Conservation (phyloP, 2,797 vertebrate species). For the Champsocephalus esox region DNA sequence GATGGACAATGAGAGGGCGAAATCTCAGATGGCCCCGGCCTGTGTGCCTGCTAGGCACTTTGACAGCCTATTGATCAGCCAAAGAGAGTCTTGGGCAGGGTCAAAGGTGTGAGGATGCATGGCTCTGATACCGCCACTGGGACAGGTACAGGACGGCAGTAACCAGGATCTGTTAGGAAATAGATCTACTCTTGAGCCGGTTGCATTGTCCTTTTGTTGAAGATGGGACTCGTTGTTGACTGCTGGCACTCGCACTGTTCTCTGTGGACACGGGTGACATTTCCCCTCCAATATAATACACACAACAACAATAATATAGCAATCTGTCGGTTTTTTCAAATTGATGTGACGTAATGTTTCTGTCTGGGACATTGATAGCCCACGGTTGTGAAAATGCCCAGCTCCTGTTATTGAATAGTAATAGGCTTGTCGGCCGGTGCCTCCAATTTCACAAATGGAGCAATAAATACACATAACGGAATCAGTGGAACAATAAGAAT, state of each 20-base stretch:
- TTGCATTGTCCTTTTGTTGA: slow-evolving; percentile 49
- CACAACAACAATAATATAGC: slow-evolving; percentile 58
- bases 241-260: slow-evolving; percentile 38
- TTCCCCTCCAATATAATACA: slow-evolving; percentile 43
- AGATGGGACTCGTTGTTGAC: slow-evolving; percentile 44
- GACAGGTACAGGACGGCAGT: slow-evolving; percentile 64
- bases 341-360: slow-evolving; percentile 74
- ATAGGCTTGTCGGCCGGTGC: slow-evolving; percentile 75
- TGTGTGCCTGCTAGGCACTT: slow-evolving; percentile 76
- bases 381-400: slow-evolving; percentile 76
- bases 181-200: slow-evolving; percentile 47
- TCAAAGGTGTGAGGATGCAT: slow-evolving; percentile 69
- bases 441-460: slow-evolving; percentile 84
- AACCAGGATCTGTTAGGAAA: slow-evolving; percentile 57
- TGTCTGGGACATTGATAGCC: slow-evolving; percentile 71
- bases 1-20: slow-evolving; percentile 78
- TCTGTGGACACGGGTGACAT: slow-evolving; percentile 32
- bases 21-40: slow-evolving; percentile 74
- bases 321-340: slow-evolving; percentile 55
- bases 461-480: slow-evolving; percentile 82
- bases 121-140: slow-evolving; percentile 57
- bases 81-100: slow-evolving; percentile 62
- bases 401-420: slow-evolving; percentile 81
- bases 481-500: slow-evolving; percentile 79
- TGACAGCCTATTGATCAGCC: slow-evolving; percentile 81